Conservation (phyloP, 2,888 invertebrate genomes). For the Hydraecia micacea region DNA sequence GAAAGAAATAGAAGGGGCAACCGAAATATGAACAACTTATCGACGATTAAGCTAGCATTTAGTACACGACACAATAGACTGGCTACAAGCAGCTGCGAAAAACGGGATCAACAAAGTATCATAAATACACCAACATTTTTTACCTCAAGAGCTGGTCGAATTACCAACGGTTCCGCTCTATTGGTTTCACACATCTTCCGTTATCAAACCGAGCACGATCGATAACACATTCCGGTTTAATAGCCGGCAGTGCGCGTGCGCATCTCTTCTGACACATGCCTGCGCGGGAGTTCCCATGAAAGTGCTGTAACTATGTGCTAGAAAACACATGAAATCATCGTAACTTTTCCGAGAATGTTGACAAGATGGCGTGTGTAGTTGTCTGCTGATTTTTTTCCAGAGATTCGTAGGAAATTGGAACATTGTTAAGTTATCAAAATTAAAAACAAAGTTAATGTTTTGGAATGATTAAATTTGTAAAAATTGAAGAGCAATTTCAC, state of each 20-base stretch:
- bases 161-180: conserved; percentile 44
- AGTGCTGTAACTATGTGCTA: conserved; percentile 46
- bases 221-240: conserved; percentile 46
- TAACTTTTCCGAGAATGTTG: conserved; percentile 37
- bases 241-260: conserved; percentile 38
- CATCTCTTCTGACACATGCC: conserved; percentile 46
- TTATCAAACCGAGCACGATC: conserved; percentile 46
- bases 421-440: background rate
- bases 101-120: conserved; percentile 6
- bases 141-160: conserved; percentile 40
- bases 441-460: background rate
- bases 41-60: background rate
- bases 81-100: background rate
- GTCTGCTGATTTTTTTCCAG: conserved; percentile 9
- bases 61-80: background rate
- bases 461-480: background rate
- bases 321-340: conserved; percentile 36
- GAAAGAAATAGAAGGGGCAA: background rate
- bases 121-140: conserved; percentile 24
- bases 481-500: background rate
- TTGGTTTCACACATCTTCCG: conserved; percentile 53
- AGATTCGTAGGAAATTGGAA: conserved; percentile 2
- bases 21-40: background rate
- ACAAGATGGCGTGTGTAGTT: conserved; percentile 32
- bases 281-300: conserved; percentile 59